A percentile compares a stretch with the other conserved stretches of the same genome.
phyloP scores from a whole-genome alignment of 2,113 vertebrate species.

The Eudorcas thomsonii region DNA sequence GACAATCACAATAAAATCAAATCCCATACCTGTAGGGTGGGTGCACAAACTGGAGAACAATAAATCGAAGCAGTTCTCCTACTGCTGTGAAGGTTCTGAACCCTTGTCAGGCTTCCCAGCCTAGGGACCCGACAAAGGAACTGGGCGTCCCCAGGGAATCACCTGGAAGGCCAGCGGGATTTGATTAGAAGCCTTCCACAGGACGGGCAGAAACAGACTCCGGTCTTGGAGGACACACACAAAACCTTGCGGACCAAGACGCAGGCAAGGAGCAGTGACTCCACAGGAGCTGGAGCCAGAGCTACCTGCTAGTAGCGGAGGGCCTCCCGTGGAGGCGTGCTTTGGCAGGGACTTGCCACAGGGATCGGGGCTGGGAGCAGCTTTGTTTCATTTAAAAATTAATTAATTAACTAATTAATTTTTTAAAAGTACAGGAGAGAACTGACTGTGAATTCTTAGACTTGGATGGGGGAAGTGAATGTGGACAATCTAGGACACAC shows the following conservation, averaged over 20 bases:
- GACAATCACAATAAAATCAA: not conserved
- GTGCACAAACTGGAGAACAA: not conserved
- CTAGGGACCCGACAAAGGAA: not conserved
- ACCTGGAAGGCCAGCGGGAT: fast-evolving
- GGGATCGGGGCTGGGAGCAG: not conserved
- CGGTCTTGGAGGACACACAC: not conserved
- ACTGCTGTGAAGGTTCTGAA: not conserved
- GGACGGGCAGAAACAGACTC: not conserved
- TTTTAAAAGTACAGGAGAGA: not conserved
- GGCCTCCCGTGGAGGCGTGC: not conserved
- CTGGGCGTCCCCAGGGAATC: not conserved
- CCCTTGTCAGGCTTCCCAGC: not conserved
- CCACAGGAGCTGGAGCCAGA: not conserved
- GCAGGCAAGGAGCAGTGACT: not conserved
- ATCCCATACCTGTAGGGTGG: fast-evolving
- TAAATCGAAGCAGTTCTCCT: not conserved
- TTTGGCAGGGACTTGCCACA: not conserved
- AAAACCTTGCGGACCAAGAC: fast-evolving
- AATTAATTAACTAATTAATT: not conserved
- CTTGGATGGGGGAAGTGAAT: not conserved
- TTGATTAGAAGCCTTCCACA: not conserved
- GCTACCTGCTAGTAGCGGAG: not conserved
- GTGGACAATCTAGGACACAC: not conserved
- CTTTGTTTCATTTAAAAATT: not conserved
- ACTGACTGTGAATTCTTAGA: not conserved